phyloP scores from a whole-genome alignment of 2,113 vertebrate species.

The Peromyscus polionotus region DNA sequence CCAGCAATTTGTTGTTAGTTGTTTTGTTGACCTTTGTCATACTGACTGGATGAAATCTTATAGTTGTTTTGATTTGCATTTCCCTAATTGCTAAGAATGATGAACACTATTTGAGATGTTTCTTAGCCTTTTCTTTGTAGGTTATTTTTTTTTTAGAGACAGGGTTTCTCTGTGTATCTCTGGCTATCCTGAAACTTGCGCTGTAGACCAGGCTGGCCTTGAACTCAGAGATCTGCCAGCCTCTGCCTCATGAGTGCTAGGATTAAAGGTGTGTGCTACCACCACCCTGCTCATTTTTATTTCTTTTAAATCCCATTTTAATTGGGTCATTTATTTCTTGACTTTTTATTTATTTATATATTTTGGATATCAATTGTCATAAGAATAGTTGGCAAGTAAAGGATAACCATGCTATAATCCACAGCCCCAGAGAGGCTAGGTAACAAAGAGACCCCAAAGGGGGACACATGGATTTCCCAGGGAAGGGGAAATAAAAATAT shows the following conservation, averaged over 20 bases:
- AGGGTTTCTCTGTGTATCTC: neutral
- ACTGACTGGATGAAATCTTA: neutral
- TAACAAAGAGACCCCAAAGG: neutral
- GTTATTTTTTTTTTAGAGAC: no score
- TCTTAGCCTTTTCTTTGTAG: neutral
- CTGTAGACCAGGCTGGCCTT: neutral
- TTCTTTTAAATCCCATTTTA: neutral
- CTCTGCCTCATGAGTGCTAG: neutral
- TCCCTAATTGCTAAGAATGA: neutral
- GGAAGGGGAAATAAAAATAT: neutral
- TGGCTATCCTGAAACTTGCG: neutral
- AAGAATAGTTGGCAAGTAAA: neutral
- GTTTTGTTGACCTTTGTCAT: neutral
- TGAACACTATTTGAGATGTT: neutral
- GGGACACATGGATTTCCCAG: neutral
- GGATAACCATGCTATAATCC: neutral
- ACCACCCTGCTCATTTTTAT: neutral
- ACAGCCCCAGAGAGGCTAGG: neutral
- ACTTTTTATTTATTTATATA: neutral
- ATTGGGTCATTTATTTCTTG: neutral
- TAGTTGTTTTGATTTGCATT: neutral
- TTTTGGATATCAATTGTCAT: neutral
- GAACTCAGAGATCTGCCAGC: neutral
- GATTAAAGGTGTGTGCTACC: neutral
- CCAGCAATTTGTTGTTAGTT: neutral